Evolutionary conservation across 2,888 invertebrate species (phyloP), one percentile per base, ranked within the genome.

Genomic region (Oligia strigilis): DNA sequence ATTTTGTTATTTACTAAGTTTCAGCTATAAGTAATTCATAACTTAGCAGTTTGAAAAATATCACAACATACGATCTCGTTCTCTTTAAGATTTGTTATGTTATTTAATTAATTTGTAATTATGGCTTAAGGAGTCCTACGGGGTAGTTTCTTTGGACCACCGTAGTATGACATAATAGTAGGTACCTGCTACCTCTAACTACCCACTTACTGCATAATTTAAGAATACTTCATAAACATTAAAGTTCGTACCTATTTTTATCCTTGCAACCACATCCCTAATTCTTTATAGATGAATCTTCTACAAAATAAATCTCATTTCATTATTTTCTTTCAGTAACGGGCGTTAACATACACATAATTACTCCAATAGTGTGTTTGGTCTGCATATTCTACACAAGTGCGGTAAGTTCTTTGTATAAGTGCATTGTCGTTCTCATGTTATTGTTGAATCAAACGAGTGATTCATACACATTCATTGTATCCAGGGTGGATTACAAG

Each of bases 301-400:
- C n/a, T 19, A 36, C 14, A 19, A 29, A 46, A 65, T 19, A n/a
- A 55, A 71, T 40, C 2, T 52, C 23, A 64, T 23, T 70, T 58
- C 0, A 4, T 58, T 52, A 73, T 75, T 72, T 77, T 11, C 5
- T 95, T 97, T 86, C 95, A 98, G 99, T 99, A 43, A 99, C 99
- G 83, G 99, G 99, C 72, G 97, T 99, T 17, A 98, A 98, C 90
- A 97, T 99, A 64, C 98, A 99, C 93, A 96, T 98, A 62, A 98
- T 99, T 36, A 98, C 99, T 1, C 98, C 99, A 4, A 97, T 98
- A 65, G 98, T 99, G 4, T 99, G 99, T 93, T 94, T 97, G 88
- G 98, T 99, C 87, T 98, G 99, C 97, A 98, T 98, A 92, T 98
- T 99, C 93, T 99, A 99, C 92, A 99, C 98, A 1, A 98, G 98